Conservation (phyloP, 1,140 invertebrate genomes). For the Atopsyche davidsoni region DNA sequence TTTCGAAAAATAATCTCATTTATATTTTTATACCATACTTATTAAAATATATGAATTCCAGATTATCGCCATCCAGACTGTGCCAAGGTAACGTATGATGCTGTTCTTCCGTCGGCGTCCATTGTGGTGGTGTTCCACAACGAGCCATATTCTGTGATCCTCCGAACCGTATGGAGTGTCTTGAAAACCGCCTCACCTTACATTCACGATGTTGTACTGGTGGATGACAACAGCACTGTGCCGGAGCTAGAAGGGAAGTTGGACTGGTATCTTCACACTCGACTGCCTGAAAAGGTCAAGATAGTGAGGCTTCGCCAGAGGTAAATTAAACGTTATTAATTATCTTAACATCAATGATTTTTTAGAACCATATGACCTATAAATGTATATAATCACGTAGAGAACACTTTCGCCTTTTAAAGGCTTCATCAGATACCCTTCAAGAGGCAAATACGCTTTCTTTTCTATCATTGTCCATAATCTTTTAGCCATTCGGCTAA, state of each 20-base stretch:
- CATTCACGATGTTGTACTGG: constrained; percentile 75
- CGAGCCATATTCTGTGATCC: constrained; percentile 78
- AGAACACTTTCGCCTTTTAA: no score
- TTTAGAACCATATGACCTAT: neutral
- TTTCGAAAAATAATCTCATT: neutral
- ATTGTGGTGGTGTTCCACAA: constrained; percentile 87
- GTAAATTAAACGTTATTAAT: constrained; percentile 34
- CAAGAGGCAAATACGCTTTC: no score
- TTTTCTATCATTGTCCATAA: no score
- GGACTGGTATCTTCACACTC: constrained; percentile 67
- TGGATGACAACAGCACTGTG: constrained; percentile 83
- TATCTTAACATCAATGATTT: neutral
- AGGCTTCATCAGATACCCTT: no score
- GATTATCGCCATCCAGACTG: constrained; percentile 52
- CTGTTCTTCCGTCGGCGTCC: constrained; percentile 48
- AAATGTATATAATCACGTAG: no score
- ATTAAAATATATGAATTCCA: constrained; percentile 22
- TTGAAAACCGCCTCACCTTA: constrained; percentile 67
- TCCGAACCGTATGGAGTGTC: constrained; percentile 82
- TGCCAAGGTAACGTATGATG: constrained; percentile 42
- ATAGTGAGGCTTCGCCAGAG: constrained; percentile 70
- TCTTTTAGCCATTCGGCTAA: no score
- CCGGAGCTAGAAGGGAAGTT: constrained; percentile 69
- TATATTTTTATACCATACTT: neutral
- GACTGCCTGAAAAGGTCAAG: constrained; percentile 63